Base-by-base conservation (phyloP, 2,888 invertebrate species). In the Eurytoma californica region DNA sequence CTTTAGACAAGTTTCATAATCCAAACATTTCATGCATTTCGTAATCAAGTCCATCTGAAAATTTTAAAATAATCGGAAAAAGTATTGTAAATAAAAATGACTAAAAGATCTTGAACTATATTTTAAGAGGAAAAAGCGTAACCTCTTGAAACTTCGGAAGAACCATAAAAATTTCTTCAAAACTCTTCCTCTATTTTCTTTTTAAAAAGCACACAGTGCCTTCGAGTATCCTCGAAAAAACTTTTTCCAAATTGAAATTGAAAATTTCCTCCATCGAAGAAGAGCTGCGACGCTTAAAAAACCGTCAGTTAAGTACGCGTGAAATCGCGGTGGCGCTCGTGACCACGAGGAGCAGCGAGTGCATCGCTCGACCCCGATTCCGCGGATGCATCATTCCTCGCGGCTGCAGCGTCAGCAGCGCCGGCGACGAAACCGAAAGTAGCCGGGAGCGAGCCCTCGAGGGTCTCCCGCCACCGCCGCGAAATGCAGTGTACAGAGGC, bases 401-500 rank as follows among this genome's bases (percentile, higher is more conserved):
- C 53, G 16, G 53, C 53, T 14, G 53, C n/a, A n/a, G n/a, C n/a
- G n/a, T 14, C n/a, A 53, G 14, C 53, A 53, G 53, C 3, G n/a
- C 4, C 53, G n/a, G 53, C 16, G 53, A 53, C n/a, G 53, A 65
- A 49, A 65, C 16, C 65, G 49, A 65, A 65, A 65, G 65, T 65
- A 65, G n/a, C 57, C 69, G 69, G 57, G 57, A 69, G 51, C 24
- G 28, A 9, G 13, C 67, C n/a, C 18, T 18, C 7, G 14, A 16
- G 24, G 28, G 14, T 7, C 20, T 9, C 18, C 51, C 14, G 20
- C 57, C 39, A 57, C 49, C 30, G 24, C 39, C 66, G 28, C 66
- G 73, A 57, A 66, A 61, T 39, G 63, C 63, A 68, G 55, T 24
- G 53, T 53, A 30, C 67, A 67, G 53, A 28, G 51, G 30, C 16